phyloP scores from a whole-genome alignment of 2,113 vertebrate species.

The Leptocoma aspasia region DNA sequence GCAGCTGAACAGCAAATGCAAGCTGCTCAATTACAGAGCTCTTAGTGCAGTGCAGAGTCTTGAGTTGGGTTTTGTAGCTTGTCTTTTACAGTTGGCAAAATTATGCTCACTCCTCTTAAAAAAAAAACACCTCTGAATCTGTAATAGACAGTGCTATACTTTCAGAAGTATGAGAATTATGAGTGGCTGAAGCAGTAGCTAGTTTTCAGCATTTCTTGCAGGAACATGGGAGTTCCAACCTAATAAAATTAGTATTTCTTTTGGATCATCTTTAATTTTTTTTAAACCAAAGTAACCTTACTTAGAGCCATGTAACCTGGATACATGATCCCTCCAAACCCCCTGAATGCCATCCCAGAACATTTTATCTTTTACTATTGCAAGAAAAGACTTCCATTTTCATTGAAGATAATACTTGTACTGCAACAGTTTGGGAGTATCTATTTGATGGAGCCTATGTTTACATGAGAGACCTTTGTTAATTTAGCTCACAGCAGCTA shows the following conservation, averaged over 20 bases:
- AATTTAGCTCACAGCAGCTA: neutral
- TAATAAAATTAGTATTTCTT: neutral
- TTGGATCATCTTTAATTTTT: neutral
- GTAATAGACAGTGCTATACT: neutral
- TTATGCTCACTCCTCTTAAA: neutral
- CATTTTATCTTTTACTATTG: neutral
- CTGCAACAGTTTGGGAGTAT: neutral
- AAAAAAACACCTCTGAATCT: neutral
- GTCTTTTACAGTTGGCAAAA: neutral
- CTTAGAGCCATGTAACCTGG: neutral
- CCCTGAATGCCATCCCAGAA: slow-evolving; percentile 9
- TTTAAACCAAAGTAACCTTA: neutral
- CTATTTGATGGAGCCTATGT: neutral
- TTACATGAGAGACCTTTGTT: neutral
- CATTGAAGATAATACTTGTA: neutral
- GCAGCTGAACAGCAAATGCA: neutral
- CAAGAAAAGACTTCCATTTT: neutral
- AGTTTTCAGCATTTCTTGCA: neutral
- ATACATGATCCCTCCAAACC: neutral
- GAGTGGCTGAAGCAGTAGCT: neutral
- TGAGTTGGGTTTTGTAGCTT: neutral
- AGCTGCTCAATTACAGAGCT: neutral
- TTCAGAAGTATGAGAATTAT: neutral
- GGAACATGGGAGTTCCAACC: neutral
- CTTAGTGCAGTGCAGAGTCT: neutral